A percentile compares a stretch with the other conserved stretches of the same genome.
phyloP scores from a whole-genome alignment of 2,797 vertebrate species.

The Sebastes cheni region DNA sequence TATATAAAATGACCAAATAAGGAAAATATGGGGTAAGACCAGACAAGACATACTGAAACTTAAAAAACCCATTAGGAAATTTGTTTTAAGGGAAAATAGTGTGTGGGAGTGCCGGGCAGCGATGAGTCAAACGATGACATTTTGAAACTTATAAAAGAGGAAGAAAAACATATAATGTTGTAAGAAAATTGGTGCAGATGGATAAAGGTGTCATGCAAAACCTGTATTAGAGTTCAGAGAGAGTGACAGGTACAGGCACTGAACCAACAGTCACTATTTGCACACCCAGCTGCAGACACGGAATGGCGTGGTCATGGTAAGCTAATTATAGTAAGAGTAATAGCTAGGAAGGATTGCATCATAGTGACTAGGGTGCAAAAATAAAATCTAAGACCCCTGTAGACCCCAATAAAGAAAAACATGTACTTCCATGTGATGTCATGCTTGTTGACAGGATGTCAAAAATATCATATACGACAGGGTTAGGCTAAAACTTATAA shows the following conservation, averaged over 20 bases:
- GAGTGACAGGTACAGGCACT: neutral
- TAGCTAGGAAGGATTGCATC: slow-evolving; percentile 13
- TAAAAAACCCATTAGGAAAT: neutral
- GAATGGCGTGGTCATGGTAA: neutral
- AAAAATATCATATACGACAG: neutral
- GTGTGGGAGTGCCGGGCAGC: neutral
- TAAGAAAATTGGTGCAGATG: rapidly evolving
- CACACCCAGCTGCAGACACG: neutral
- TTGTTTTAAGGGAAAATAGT: neutral
- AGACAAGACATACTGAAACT: neutral
- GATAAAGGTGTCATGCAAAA: neutral
- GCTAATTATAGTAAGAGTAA: slow-evolving; percentile 1
- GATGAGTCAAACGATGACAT: neutral
- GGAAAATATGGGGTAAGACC: neutral
- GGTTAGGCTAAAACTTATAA: neutral
- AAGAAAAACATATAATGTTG: neutral
- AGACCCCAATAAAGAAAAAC: neutral
- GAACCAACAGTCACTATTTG: neutral
- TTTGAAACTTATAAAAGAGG: neutral
- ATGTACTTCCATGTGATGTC: neutral
- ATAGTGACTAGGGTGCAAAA: neutral
- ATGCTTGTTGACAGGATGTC: neutral
- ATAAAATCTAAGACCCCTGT: neutral
- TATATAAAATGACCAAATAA: neutral
- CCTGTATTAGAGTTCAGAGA: neutral